Conservation (phyloP, 2,888 invertebrate genomes). For the Sycophila texana region DNA sequence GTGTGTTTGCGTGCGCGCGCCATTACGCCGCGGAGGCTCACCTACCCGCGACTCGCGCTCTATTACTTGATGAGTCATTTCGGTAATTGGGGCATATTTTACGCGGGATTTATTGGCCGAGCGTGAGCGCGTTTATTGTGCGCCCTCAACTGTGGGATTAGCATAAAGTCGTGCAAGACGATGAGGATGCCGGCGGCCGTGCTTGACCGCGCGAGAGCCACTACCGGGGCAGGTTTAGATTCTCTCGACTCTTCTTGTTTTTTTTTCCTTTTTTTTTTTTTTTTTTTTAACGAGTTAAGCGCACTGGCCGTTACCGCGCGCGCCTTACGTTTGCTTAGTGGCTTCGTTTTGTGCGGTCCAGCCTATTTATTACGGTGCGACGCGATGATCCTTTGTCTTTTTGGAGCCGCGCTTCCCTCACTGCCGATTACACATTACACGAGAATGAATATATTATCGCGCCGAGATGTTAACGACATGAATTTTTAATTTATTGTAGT, state of each 20-base stretch:
- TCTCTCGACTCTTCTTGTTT: too few species aligned
- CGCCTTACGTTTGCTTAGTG: conserved; percentile 24
- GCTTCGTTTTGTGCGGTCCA: neutral
- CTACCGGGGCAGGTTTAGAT: neutral
- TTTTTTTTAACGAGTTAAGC: conserved; percentile 30
- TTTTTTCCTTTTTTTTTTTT: too few species aligned
- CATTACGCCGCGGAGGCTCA: conserved; percentile 42
- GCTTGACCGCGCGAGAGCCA: conserved; percentile 3
- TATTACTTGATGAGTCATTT: conserved; percentile 74
- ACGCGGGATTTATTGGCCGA: conserved; percentile 67
- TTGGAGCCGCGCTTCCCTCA: neutral
- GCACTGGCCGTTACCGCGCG: neutral
- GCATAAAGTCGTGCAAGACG: conserved; percentile 24
- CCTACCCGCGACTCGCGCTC: conserved; percentile 62
- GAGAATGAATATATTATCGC: too few species aligned
- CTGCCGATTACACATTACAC: too few species aligned
- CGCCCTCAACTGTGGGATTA: conserved; percentile 37
- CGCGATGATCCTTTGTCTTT: neutral
- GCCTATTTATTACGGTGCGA: conserved; percentile 3
- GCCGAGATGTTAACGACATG: too few species aligned
- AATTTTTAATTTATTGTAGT: too few species aligned
- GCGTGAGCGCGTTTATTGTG: conserved; percentile 62
- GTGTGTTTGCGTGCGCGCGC: conserved; percentile 61
- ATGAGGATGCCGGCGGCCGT: neutral
- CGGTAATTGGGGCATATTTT: conserved; percentile 73